These are phyloP conservation scores for Crocallis elinguaria DNA, from an alignment of 2,888 invertebrate genomes.

Conservation along the genomic window DNA sequence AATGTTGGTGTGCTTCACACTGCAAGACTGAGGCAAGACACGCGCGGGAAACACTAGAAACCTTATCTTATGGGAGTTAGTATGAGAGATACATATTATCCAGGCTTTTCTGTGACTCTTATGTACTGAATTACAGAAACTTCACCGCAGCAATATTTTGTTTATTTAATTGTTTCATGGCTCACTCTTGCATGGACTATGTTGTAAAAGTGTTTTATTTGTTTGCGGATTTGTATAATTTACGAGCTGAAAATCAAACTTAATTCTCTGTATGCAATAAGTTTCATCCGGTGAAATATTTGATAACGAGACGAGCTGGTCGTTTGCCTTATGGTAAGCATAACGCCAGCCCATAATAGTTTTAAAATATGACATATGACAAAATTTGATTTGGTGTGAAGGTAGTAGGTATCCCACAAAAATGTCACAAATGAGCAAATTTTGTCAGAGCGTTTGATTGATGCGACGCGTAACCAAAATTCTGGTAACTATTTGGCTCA, in stretches of 20 bases:
- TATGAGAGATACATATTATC: too few species aligned
- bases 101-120: background rate
- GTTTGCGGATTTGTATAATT: conserved; percentile 13
- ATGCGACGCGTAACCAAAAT: too few species aligned
- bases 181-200: conserved; percentile 31
- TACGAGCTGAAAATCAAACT: conserved; percentile 20
- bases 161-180: conserved; percentile 46
- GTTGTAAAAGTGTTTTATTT: conserved; percentile 23
- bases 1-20: too few species aligned
- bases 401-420: too few species aligned
- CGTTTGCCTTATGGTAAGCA: too few species aligned
- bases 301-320: background rate
- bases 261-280: background rate
- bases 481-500: too few species aligned
- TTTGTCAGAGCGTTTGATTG: too few species aligned
- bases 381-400: background rate
- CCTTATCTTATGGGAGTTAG: too few species aligned
- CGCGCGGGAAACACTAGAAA: too few species aligned
- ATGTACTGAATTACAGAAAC: conserved; percentile 1
- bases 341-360: too few species aligned
- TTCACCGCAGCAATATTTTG: conserved; percentile 42
- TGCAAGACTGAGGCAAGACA: too few species aligned
- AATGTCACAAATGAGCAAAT: too few species aligned
- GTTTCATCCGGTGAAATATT: background rate
- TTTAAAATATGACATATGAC: background rate